Conservation (phyloP, 2,113 vertebrate genomes). For the Clarias magur region DNA sequence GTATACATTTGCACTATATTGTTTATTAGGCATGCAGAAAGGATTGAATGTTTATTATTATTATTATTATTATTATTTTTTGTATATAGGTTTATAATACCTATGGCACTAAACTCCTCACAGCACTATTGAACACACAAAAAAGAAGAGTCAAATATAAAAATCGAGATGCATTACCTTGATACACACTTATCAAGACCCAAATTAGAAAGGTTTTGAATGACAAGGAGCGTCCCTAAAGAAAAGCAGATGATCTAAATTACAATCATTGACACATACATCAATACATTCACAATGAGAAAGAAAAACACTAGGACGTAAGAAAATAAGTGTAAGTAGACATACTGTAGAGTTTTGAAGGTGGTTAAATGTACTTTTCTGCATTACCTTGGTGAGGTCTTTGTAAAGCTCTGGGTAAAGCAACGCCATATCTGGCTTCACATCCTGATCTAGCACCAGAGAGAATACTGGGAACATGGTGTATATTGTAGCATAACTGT, state of each 20-base stretch:
- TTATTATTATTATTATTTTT: not conserved
- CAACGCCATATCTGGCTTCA: constrained; percentile 93
- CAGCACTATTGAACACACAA: not conserved
- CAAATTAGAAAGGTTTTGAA: constrained; percentile 83
- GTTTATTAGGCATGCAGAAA: not conserved
- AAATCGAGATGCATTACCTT: constrained; percentile 64
- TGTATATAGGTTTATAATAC: not conserved
- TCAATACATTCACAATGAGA: not conserved
- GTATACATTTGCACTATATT: not conserved
- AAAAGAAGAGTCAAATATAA: not conserved
- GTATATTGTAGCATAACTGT: constrained; percentile 94
- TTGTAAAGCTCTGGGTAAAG: constrained; percentile 98
- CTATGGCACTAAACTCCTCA: not conserved
- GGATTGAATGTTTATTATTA: not conserved
- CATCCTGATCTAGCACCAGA: constrained; percentile 94
- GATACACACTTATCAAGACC: constrained; percentile 78
- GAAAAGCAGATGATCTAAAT: constrained; percentile 50
- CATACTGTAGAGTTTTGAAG: too few species aligned
- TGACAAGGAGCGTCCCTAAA: constrained; percentile 91
- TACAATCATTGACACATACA: not conserved
- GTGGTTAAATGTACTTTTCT: not conserved
- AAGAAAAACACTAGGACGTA: too few species aligned
- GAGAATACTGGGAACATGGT: constrained; percentile 99
- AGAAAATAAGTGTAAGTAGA: too few species aligned
- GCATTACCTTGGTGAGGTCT: constrained; percentile 92